Conservation (phyloP, 1,140 invertebrate genomes). For the Procambarus clarkii region DNA sequence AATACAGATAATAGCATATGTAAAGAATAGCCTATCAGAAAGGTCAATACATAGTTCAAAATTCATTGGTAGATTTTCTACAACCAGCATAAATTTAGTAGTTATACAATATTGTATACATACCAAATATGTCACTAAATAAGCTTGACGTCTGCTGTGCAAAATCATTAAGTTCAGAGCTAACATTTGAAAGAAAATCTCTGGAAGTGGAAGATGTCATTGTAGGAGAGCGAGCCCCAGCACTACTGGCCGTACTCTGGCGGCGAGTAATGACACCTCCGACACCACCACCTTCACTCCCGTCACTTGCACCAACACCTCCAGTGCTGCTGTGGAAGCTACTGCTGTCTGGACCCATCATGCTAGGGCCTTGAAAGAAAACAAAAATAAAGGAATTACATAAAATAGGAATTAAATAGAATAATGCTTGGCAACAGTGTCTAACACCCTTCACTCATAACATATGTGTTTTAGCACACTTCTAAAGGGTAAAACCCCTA, state of each 20-base stretch:
- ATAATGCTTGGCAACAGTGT: too few species aligned
- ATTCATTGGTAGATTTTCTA: neutral
- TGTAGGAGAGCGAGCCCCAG: slow-evolving; percentile 29
- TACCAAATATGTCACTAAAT: slow-evolving; percentile 92
- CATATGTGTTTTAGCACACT: too few species aligned
- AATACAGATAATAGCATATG: neutral
- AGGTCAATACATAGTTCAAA: too few species aligned
- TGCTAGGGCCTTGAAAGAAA: slow-evolving; percentile 16
- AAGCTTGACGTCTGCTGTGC: slow-evolving; percentile 92
- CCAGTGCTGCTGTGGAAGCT: slow-evolving; percentile 19
- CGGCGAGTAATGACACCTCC: neutral
- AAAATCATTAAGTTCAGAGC: slow-evolving; percentile 91
- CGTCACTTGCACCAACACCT: neutral
- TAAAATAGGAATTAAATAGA: neutral
- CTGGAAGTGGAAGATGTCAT: slow-evolving; percentile 75
- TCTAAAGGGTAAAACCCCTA: too few species aligned
- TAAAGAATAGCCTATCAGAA: neutral
- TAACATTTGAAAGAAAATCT: slow-evolving; percentile 93
- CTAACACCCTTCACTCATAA: too few species aligned
- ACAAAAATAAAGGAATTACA: neutral
- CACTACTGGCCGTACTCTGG: slow-evolving; percentile 46
- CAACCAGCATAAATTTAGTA: neutral
- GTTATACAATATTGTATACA: slow-evolving; percentile 74
- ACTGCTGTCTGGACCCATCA: neutral
- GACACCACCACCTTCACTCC: neutral